Evolutionary conservation across 2,888 invertebrate genomes (phyloP).

Genomic region (Coenonympha glycerion): DNA sequence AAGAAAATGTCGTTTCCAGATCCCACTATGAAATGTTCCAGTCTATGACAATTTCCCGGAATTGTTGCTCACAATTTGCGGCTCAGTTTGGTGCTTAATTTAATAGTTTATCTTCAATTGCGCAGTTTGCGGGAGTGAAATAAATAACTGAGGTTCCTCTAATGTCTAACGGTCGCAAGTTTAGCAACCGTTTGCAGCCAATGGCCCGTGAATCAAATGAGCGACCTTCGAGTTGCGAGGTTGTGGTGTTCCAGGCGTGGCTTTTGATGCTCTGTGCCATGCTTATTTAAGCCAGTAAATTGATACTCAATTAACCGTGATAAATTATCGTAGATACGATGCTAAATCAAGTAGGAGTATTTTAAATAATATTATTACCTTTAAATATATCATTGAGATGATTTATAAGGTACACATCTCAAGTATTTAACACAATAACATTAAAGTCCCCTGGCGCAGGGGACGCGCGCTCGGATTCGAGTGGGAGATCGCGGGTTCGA

Average conservation of each 20-base stretch:
- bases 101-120: constrained; percentile 56
- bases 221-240: constrained; percentile 14
- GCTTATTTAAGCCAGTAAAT: too few relatives aligned
- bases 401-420: too few relatives aligned
- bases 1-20: constrained; percentile 2
- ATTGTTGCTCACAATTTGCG: constrained; percentile 54
- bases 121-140: constrained; percentile 45
- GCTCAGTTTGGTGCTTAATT: constrained; percentile 55
- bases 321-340: too few relatives aligned
- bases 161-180: constrained; percentile 36
- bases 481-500: too few relatives aligned
- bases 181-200: constrained; percentile 30
- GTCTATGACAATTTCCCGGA: constrained; percentile 42
- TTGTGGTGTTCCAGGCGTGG: neutral
- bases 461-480: too few relatives aligned
- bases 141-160: constrained; percentile 41
- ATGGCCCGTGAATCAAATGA: constrained; percentile 25
- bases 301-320: too few relatives aligned
- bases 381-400: too few relatives aligned
- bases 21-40: constrained; percentile 9
- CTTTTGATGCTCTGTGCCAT: neutral
- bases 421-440: too few relatives aligned
- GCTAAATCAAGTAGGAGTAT: too few relatives aligned
- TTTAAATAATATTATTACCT: too few relatives aligned
- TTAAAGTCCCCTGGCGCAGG: too few relatives aligned